Conservation (phyloP, 2,113 vertebrate species). For the Platichthys flesus region DNA sequence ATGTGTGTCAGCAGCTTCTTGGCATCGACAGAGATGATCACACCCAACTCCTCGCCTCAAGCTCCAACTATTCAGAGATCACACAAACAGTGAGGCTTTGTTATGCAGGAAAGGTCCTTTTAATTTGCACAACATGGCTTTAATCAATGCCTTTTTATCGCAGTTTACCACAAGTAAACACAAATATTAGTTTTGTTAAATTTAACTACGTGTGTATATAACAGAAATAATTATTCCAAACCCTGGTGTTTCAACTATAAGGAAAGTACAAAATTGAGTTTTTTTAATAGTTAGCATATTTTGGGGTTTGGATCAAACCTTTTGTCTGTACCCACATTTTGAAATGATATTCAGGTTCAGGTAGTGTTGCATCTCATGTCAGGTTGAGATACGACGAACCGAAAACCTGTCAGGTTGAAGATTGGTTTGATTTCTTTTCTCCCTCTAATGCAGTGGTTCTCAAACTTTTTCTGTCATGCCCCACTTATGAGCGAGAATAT, state of each 20-base stretch:
- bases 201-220: not conserved
- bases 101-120: not conserved
- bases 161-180: constrained; percentile 8
- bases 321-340: too few species aligned
- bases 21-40: not conserved
- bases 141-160: not conserved
- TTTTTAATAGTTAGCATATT: not conserved
- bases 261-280: not conserved
- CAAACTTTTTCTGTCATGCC: too few species aligned
- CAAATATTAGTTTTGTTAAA: not conserved
- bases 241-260: not conserved
- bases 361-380: not conserved
- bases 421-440: too few species aligned
- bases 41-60: not conserved
- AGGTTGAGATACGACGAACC: too few species aligned
- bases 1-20: not conserved
- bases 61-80: not conserved
- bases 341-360: too few species aligned
- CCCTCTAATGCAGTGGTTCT: not conserved
- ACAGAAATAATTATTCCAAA: not conserved
- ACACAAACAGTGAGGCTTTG: not conserved
- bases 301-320: not conserved
- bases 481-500: too few species aligned
- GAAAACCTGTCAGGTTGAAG: too few species aligned
- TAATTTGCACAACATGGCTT: not conserved